Conservation (phyloP, 2,797 vertebrate genomes). For the Chromobotia macracanthus region DNA sequence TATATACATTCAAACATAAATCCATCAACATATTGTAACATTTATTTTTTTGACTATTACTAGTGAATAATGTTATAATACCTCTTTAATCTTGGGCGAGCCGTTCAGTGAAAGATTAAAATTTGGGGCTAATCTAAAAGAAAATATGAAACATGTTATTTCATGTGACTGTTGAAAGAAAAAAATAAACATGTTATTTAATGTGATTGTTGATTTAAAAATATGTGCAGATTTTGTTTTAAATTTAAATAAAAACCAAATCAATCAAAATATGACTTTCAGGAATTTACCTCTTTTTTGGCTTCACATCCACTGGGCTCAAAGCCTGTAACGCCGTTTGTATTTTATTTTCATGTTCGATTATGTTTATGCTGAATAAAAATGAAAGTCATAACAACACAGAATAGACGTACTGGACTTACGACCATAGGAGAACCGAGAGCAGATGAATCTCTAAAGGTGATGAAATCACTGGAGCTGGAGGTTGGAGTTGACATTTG, state of each 20-base stretch:
- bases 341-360: neutral
- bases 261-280: neutral
- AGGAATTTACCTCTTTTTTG: constrained; percentile 69
- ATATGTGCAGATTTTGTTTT: neutral
- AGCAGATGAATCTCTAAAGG: constrained; percentile 48
- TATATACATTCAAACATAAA: no score
- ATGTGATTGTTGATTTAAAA: neutral
- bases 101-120: constrained; percentile 49
- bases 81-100: constrained; percentile 63
- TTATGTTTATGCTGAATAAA: neutral
- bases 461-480: constrained; percentile 16
- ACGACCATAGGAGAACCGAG: constrained; percentile 5
- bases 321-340: constrained; percentile 26
- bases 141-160: neutral
- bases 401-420: constrained; percentile 28
- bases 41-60: no score
- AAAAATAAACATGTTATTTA: no score
- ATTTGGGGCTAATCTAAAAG: constrained; percentile 72
- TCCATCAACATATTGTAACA: no score
- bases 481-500: neutral
- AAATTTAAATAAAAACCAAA: neutral
- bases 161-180: no score
- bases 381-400: neutral
- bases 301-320: constrained; percentile 57
- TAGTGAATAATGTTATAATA: constrained; percentile 34